Base-by-base conservation (phyloP, 2,113 vertebrate species). In the Perca flavescens region DNA sequence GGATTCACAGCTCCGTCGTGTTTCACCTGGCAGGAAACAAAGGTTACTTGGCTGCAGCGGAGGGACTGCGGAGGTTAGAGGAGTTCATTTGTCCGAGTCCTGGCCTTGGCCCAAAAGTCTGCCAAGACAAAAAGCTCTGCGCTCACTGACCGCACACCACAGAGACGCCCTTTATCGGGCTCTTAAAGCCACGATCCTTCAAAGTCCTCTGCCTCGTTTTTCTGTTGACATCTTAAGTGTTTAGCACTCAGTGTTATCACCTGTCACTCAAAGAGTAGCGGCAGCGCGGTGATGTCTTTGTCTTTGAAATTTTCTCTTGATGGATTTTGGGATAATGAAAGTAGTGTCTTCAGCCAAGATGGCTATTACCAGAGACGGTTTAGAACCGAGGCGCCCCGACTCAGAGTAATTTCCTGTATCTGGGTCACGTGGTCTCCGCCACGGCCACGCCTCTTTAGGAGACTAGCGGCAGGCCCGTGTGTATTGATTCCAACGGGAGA, bases 21-120 rank as follows among this genome's bases (percentile, higher is more conserved):
- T 74, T 84, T 71, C 68, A 50, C 78, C 85, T 76, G 83, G 72
- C 86, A 86, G 74, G 58, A 81, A 68, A 52, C 80, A 83, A 75
- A 83, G 75, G 80, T 80, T 86, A 49, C 69, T 6, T 46, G 68
- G 62, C 61, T 34, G 64, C 40, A 84, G 83, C 53, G 3, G 53
- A 57, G 83, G 86, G 84, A 80, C 57, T 22, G 16, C 4, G 60
- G 80, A 78, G 85, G 85, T 78, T 49, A 78, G 25, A 86, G 50
- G 22, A 75, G 80, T 79, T 84, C 79, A 86, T 89, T 79, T 82
- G 49, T 80, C 77, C 62, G 61, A 84, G 73, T 17, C 67, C 43
- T 83, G 84, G 83, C 82, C 52, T 2, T 40, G 28, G 57, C 66
- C 85, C 80, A 78, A 76, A 62, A 68, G 3, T 53, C 74, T 66